A percentile compares a stretch with the other conserved stretches of the same genome.
Conservation (phyloP, 1,140 invertebrate species). For the Diabrotica undecimpunctata region DNA sequence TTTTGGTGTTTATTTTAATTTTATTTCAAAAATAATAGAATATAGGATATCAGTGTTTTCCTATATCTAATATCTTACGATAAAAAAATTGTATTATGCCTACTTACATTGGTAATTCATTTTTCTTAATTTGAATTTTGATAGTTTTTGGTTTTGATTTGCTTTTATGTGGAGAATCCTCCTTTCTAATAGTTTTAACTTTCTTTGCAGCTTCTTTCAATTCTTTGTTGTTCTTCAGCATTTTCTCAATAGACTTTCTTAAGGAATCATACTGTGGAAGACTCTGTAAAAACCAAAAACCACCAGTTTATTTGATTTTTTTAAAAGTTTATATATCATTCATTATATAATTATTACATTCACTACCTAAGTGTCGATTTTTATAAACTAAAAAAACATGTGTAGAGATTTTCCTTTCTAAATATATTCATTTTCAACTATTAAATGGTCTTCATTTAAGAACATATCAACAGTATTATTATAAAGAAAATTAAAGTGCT, state of each 20-base stretch:
- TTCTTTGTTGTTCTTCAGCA: slow-evolving; percentile 11
- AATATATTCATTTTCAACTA: too few relatives aligned
- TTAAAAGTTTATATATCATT: too few relatives aligned
- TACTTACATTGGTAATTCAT: slow-evolving; percentile 11
- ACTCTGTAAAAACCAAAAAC: slow-evolving; percentile 16
- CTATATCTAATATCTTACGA: too few relatives aligned
- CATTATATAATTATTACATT: too few relatives aligned
- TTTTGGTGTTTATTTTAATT: not conserved
- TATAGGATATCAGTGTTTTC: too few relatives aligned
- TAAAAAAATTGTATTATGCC: too few relatives aligned
- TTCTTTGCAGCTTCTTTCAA: slow-evolving; percentile 4
- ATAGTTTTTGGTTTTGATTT: slow-evolving; percentile 15
- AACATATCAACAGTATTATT: not conserved
- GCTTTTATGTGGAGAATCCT: slow-evolving; percentile 12
- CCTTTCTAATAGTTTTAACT: slow-evolving; percentile 1
- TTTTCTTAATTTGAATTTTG: slow-evolving; percentile 5
- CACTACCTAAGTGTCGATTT: too few relatives aligned
- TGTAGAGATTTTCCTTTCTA: too few relatives aligned
- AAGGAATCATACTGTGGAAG: slow-evolving; percentile 26
- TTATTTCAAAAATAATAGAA: too few relatives aligned
- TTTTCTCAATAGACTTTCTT: slow-evolving; percentile 25
- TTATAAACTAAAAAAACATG: too few relatives aligned
- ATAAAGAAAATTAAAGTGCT: not conserved
- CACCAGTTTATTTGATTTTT: too few relatives aligned
- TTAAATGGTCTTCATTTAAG: not conserved